Percentiles rank a stretch among this genome's conserved stretches.
Evolutionary conservation across 2,113 vertebrate genomes (phyloP).

Genomic region (Gymnorhina tibicen): DNA sequence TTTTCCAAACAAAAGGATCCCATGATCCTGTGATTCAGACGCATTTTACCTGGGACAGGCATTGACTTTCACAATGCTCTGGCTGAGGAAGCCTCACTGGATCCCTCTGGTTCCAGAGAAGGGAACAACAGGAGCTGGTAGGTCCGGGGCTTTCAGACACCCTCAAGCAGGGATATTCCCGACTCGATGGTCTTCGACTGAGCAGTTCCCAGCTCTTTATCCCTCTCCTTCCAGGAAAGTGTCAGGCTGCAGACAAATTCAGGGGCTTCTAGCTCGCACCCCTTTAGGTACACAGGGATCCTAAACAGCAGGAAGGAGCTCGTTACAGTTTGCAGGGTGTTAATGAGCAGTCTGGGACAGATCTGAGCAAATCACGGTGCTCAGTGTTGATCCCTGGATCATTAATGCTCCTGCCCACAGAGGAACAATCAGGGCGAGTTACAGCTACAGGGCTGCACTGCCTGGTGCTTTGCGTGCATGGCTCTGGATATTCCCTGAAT

Average conservation of each 20-base stretch:
- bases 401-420: conserved; percentile 16
- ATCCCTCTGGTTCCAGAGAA: background rate
- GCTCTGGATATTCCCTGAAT: fast-evolving
- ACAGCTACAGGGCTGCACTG: background rate
- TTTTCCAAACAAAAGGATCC: background rate
- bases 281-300: background rate
- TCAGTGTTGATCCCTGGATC: background rate
- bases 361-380: background rate
- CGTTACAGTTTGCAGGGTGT: background rate
- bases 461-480: background rate
- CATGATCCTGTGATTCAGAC: background rate
- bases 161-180: background rate
- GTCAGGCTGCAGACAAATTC: background rate
- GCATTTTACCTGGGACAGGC: background rate
- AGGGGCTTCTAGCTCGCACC: fast-evolving
- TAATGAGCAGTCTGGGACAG: conserved; percentile 30
- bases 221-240: background rate
- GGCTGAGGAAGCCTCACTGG: conserved; percentile 12
- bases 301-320: background rate
- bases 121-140: background rate
- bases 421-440: conserved; percentile 35
- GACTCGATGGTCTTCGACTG: fast-evolving
- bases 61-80: background rate
- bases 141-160: background rate
- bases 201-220: background rate